Percentiles rank a stretch among this genome's conserved stretches.
Evolutionary conservation across 1,140 invertebrate genomes (phyloP).

Genomic region (Pinna nobilis): DNA sequence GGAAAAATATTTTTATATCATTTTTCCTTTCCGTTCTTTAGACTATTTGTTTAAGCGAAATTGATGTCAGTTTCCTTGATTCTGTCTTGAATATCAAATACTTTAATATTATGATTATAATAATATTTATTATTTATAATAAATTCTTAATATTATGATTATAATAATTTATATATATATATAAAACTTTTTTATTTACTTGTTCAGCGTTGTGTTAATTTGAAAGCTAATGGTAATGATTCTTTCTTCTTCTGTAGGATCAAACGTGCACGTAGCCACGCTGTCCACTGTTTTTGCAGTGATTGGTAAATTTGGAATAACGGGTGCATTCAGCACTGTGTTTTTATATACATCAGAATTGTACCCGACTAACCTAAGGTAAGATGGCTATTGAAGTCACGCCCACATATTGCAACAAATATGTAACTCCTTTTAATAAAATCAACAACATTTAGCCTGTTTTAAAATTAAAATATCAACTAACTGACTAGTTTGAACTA

Average conservation of each 20-base stretch:
- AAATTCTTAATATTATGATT: background rate
- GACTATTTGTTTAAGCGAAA: too few species aligned
- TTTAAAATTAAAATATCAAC: background rate
- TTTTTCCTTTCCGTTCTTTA: too few species aligned
- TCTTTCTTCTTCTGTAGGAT: background rate
- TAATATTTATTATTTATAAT: background rate
- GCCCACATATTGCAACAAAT: background rate
- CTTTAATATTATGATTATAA: too few species aligned
- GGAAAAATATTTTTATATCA: too few species aligned
- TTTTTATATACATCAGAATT: slow-evolving; percentile 11
- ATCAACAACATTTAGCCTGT: background rate
- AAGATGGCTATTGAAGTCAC: background rate
- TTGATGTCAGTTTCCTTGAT: too few species aligned
- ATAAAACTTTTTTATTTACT: too few species aligned
- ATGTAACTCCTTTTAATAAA: background rate
- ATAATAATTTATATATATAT: too few species aligned
- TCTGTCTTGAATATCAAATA: too few species aligned
- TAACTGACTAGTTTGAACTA: background rate
- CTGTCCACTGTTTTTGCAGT: slow-evolving; percentile 1
- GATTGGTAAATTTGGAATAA: slow-evolving; percentile 8
- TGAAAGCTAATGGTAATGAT: background rate
- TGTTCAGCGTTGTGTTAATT: background rate
- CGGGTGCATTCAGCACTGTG: slow-evolving; percentile 3
- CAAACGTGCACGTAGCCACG: background rate
- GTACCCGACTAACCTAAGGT: slow-evolving; percentile 20